Percentiles rank a stretch among this genome's conserved stretches.
These are phyloP conservation scores for Macrosteles quadrilineatus DNA, from an alignment of 1,140 invertebrate species.

Conservation along the genomic window DNA sequence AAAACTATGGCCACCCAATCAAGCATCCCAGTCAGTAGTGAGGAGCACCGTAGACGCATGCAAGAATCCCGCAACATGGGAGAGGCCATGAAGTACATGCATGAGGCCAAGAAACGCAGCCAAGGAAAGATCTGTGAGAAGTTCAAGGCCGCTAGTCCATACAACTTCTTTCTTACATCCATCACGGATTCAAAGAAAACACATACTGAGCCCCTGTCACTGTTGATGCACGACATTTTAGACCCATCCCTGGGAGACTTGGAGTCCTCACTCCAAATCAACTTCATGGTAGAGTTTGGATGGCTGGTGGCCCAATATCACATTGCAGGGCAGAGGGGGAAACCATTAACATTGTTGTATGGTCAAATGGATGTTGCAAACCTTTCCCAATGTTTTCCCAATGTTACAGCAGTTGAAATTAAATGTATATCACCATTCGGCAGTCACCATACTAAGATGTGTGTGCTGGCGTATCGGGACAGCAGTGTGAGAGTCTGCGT, in stretches of 20 bases:
- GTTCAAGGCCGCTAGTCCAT: no score
- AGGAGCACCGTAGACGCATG: no score
- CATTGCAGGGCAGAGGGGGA: conserved; percentile 68
- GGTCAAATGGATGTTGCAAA: conserved; percentile 64
- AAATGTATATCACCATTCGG: conserved; percentile 78
- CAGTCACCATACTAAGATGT: conserved; percentile 93
- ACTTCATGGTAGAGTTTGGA: conserved; percentile 87
- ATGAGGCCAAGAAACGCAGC: no score
- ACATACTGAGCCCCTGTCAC: no score
- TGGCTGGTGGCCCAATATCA: conserved; percentile 84
- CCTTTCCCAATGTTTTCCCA: conserved; percentile 54
- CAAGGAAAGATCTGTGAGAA: no score
- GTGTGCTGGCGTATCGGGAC: conserved; percentile 82
- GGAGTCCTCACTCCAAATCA: conserved; percentile 77
- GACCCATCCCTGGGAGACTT: conserved; percentile 74
- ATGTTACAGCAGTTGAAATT: conserved; percentile 67
- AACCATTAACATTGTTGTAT: conserved; percentile 76
- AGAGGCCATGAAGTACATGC: no score
- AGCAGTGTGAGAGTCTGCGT: conserved; percentile 81
- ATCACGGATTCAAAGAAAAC: no score
- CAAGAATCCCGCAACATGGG: no score
- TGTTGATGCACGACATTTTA: no score
- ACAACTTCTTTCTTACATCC: no score
- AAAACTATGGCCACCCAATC: no score
- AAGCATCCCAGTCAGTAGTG: no score